Percentiles rank a stretch among this genome's conserved stretches.
Evolutionary conservation across 2,113 vertebrate genomes (phyloP).

Genomic region (Tretioscincus oriximinensis): DNA sequence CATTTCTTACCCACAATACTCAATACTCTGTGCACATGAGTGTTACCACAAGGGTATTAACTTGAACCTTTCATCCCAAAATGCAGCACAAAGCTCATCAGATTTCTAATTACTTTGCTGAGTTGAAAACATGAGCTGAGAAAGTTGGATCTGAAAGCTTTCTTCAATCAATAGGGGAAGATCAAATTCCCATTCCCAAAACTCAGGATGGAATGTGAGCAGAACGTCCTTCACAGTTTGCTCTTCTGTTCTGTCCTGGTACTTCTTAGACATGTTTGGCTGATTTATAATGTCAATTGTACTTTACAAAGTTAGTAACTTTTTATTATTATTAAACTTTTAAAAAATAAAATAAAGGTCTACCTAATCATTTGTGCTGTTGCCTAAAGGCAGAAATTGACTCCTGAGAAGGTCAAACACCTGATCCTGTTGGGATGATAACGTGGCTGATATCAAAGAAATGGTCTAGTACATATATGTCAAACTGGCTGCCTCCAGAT

Average conservation of each 20-base stretch:
- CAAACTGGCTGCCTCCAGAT: no score
- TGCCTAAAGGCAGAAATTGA: no score
- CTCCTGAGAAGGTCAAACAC: no score
- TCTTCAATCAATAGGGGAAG: conserved; percentile 16
- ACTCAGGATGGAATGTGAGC: background rate
- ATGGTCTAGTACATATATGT: no score
- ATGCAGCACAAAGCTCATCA: conserved; percentile 12
- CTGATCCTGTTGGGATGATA: no score
- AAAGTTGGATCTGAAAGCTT: conserved; percentile 17
- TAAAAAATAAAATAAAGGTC: no score
- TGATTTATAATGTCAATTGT: background rate
- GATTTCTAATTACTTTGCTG: conserved; percentile 23
- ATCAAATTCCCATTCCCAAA: conserved; percentile 11
- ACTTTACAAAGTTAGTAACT: background rate
- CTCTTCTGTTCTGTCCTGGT: background rate
- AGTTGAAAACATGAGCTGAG: conserved; percentile 12
- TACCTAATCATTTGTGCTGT: no score
- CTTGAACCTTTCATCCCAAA: conserved; percentile 17
- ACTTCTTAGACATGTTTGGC: background rate
- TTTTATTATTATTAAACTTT: no score
- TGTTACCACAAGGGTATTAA: conserved; percentile 8
- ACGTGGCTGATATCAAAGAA: no score
- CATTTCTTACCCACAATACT: conserved; percentile 11
- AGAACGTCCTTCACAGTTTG: conserved; percentile 4
- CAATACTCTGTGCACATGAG: conserved; percentile 15